Base-by-base conservation (phyloP, 2,113 vertebrate species). In the Neopipo cinnamomea region DNA sequence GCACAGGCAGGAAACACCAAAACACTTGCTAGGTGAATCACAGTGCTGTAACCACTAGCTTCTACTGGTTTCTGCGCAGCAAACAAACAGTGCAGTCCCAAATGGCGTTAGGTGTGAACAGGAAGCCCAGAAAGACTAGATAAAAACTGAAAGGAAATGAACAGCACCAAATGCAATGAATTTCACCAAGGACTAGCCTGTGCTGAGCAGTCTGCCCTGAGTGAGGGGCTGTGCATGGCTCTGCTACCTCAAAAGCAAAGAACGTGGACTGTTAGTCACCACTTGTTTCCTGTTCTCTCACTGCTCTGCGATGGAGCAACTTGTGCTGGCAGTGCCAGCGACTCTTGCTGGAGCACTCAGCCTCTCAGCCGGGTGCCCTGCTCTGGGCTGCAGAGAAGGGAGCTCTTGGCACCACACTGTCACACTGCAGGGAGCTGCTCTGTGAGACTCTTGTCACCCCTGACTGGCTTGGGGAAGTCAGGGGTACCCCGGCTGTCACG, bases 81-180 rank as follows among this genome's bases (percentile, higher is more conserved):
- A 58, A 39, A 70, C 8, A 19, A 33, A 4, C 39, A 85, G 61
- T 4, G 78, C 59, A 24, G 37, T 85, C 63, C 75, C 0, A 3
- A 63, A 23, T n/a, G 49, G 76, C 5, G 1, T 13, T 74, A 92
- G 93, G 80, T 92, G 79, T 88, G 78, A 80, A 85, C 88, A 97
- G 95, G 96, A 96, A 96, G 72, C 75, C 41, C 72, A 96, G 72
- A 88, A 53, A 89, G 95, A 95, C 93, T 82, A 97, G 96, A 96
- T 94, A 97, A 96, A 96, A 97, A 94, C 83, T 33, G 83, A 93
- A 92, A 93, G 96, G 95, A 96, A 97, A 52, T 27, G 58, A 95
- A 66, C 28, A 62, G 66, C 31, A 6, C 78, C 92, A 94, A 95
- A 91, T 96, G 93, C 59, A 79, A 18, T 73, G 41, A 68, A 53